These are phyloP conservation scores for Sphinx pinastri DNA, from an alignment of 2,888 invertebrate genomes.

Conservation along the genomic window DNA sequence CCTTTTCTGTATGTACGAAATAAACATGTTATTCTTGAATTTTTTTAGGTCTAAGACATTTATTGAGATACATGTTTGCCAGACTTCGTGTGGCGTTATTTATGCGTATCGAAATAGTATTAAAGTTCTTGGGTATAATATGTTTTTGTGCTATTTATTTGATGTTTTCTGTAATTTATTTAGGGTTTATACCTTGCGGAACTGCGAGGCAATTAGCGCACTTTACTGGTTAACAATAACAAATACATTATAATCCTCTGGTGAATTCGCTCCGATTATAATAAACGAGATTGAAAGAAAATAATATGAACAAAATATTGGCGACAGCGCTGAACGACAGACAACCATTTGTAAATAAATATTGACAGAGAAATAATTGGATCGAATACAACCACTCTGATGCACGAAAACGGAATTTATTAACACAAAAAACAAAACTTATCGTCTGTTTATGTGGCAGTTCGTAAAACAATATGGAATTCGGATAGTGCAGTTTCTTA, in stretches of 20 bases:
- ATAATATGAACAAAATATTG: background rate
- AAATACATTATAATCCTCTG: no score
- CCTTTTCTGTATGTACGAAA: conserved; percentile 15
- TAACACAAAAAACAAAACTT: no score
- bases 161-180: no score
- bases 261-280: background rate
- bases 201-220: no score
- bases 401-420: conserved; percentile 7
- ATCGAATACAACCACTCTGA: conserved; percentile 5
- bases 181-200: no score
- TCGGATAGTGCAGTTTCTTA: background rate
- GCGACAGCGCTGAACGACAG: background rate
- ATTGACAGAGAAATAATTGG: conserved; percentile 19
- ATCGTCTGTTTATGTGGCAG: background rate
- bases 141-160: no score
- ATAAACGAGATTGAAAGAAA: background rate
- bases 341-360: background rate
- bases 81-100: background rate
- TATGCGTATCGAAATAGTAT: background rate
- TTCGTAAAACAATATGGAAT: background rate
- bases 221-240: no score
- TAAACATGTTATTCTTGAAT: conserved; percentile 22
- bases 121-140: no score
- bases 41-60: background rate
- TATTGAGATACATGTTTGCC: background rate